Conservation (phyloP, 1,140 invertebrate genomes). For the Phymorhynchus buccinoides region DNA sequence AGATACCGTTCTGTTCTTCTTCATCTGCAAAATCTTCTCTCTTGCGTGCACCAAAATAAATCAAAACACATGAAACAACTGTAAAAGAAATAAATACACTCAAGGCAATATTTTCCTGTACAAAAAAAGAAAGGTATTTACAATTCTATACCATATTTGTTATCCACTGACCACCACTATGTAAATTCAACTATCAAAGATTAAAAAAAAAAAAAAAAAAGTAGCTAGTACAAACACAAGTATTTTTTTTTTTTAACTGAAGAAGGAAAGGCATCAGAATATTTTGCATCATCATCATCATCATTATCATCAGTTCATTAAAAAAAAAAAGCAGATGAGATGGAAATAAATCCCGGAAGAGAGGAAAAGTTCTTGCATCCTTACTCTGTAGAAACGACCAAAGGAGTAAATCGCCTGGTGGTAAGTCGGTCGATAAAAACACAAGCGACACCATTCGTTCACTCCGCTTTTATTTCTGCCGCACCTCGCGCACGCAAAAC, state of each 20-base stretch:
- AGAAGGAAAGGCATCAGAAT: neutral
- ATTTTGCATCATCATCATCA: constrained; percentile 21
- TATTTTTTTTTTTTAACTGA: neutral
- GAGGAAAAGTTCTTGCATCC: too few species aligned
- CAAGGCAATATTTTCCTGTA: constrained; percentile 20
- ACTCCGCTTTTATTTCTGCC: too few species aligned
- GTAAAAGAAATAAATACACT: constrained; percentile 15
- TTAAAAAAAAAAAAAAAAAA: neutral
- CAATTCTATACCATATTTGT: neutral
- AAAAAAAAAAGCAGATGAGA: too few species aligned
- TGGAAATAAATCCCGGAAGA: too few species aligned
- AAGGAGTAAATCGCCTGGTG: too few species aligned
- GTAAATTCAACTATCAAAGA: neutral
- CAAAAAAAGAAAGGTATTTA: constrained; percentile 18
- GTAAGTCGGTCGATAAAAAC: too few species aligned
- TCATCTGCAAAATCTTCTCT: neutral
- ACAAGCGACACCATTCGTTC: too few species aligned
- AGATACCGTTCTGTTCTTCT: neutral
- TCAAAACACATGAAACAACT: neutral
- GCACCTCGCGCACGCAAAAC: too few species aligned
- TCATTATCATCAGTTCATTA: neutral
- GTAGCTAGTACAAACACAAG: neutral
- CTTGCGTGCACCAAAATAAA: neutral
- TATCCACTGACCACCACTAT: constrained; percentile 9
- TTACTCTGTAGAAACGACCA: too few species aligned